Evolutionary conservation across 2,113 vertebrate genomes (phyloP), one percentile per base, ranked within the genome.

Genomic region (Paradoxurus hermaphroditus): DNA sequence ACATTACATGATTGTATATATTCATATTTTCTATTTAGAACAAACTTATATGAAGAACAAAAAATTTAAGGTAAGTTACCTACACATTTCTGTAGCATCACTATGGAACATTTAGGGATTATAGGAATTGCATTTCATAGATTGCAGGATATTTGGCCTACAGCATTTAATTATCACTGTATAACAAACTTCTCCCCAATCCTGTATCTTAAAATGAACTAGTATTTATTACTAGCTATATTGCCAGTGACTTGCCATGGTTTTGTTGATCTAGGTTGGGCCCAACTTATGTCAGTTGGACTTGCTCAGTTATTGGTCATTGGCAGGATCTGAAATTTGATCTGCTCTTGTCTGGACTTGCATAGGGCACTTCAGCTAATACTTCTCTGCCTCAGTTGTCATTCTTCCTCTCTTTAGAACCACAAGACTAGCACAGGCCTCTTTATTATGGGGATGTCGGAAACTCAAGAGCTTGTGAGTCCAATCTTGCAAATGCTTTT

Each of bases 391-490:
- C 81, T 23, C 11, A 53, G 6, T 29, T 75, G 7, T 56, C 12
- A 15, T 9, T 73, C 16, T 19, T 49, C 7, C 3, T 70, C 29
- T 7, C 67, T 41, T 31, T 27, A 8, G 14, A 7, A 56, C 0
- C 9, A 73, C 18, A 16, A 36, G 10, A 2, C 27, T 7, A 12
- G 2, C 29, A 4, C 21, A 39, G 0, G 1, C 4, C 25, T 31
- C 2, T 31, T 73, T 73, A 46, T 63, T 12, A 19, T 56, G 8
- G 5, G 23, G 41, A 21, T 65, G 16, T 29, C 12, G 59, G 8
- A 73, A 72, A 11, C 6, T 86, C 5, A 62, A 75, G 18, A 83
- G 27, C 27, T 70, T 53, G 2, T 51, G 3, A 86, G 9, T 41
- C 13, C 41, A 41, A 53, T 34, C 13, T 49, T 46, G 4, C 29